These are phyloP conservation scores for Pediacus dermestoides DNA, from an alignment of 2,888 invertebrate species.

Conservation along the genomic window DNA sequence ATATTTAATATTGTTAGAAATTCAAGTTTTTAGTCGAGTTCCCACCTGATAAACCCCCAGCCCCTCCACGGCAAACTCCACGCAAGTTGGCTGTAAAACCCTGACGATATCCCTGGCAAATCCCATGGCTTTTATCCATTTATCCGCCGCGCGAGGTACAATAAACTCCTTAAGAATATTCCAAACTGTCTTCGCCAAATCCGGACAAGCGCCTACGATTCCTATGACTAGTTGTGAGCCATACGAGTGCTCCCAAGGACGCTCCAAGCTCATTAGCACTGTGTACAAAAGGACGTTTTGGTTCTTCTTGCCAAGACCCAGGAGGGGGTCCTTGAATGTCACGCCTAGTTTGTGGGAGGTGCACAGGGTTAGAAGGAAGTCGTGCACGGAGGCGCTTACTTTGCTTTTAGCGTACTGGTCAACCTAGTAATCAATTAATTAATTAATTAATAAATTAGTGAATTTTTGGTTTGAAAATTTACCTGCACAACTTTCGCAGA, in stretches of 20 bases:
- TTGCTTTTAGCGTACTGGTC: constrained; percentile 50
- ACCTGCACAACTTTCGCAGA: neutral
- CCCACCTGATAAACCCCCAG: constrained; percentile 54
- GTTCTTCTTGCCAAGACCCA: constrained; percentile 57
- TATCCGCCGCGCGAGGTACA: constrained; percentile 56
- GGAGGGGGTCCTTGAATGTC: constrained; percentile 66
- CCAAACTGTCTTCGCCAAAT: constrained; percentile 64
- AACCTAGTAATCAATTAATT: constrained; percentile 27
- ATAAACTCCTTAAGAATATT: constrained; percentile 58
- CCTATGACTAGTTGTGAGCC: constrained; percentile 62
- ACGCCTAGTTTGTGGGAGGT: constrained; percentile 75
- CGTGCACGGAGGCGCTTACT: constrained; percentile 60
- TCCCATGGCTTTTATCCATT: constrained; percentile 54
- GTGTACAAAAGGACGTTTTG: constrained; percentile 61
- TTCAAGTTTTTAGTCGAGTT: neutral
- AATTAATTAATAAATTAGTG: constrained; percentile 3
- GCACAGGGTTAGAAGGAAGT: constrained; percentile 69
- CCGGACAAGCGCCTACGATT: constrained; percentile 67
- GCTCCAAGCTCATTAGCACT: constrained; percentile 61
- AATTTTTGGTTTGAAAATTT: neutral
- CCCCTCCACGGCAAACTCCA: constrained; percentile 51
- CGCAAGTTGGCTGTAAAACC: constrained; percentile 52
- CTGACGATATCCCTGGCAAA: constrained; percentile 52
- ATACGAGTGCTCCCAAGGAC: constrained; percentile 66
- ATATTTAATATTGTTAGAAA: no score